Percentiles rank a stretch among this genome's conserved stretches.
These are phyloP conservation scores for Heterodera schachtii DNA, from an alignment of 1,140 invertebrate genomes.

Conservation along the genomic window DNA sequence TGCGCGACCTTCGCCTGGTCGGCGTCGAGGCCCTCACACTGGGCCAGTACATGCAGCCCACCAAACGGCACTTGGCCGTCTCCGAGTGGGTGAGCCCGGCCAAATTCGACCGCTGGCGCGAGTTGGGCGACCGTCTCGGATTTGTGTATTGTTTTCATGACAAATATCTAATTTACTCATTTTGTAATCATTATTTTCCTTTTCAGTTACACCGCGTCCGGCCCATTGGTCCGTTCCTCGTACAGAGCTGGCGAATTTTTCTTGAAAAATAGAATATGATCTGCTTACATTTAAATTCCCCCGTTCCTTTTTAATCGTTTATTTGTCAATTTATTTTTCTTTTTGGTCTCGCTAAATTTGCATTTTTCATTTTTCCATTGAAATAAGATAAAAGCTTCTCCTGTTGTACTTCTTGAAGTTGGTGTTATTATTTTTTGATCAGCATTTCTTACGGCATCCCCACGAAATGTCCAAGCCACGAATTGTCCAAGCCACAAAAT, in stretches of 20 bases:
- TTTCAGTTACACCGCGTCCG: slow-evolving; percentile 84
- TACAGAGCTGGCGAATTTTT: slow-evolving; percentile 85
- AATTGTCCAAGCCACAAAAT: too few relatives aligned
- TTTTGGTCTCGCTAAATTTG: too few relatives aligned
- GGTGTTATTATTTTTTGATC: too few relatives aligned
- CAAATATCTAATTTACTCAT: too few relatives aligned
- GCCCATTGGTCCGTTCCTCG: slow-evolving; percentile 91
- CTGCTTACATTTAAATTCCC: too few relatives aligned
- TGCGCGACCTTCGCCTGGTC: slow-evolving; percentile 72
- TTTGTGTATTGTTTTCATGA: slow-evolving; percentile 72
- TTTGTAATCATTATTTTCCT: not conserved
- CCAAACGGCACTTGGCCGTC: slow-evolving; percentile 73
- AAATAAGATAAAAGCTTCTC: too few relatives aligned
- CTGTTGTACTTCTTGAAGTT: too few relatives aligned
- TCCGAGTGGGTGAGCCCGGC: slow-evolving; percentile 94
- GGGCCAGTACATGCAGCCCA: slow-evolving; percentile 98
- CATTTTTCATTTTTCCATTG: too few relatives aligned
- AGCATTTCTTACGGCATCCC: too few relatives aligned
- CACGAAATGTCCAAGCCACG: too few relatives aligned
- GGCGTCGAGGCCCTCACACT: slow-evolving; percentile 93
- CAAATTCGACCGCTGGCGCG: slow-evolving; percentile 89
- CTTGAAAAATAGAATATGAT: slow-evolving; percentile 63
- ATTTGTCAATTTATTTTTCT: too few relatives aligned
- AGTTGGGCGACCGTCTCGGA: slow-evolving; percentile 80
- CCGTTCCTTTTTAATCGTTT: too few relatives aligned